Evolutionary conservation across 2,888 invertebrate species (phyloP).

Genomic region (Drosophila longiperda): DNA sequence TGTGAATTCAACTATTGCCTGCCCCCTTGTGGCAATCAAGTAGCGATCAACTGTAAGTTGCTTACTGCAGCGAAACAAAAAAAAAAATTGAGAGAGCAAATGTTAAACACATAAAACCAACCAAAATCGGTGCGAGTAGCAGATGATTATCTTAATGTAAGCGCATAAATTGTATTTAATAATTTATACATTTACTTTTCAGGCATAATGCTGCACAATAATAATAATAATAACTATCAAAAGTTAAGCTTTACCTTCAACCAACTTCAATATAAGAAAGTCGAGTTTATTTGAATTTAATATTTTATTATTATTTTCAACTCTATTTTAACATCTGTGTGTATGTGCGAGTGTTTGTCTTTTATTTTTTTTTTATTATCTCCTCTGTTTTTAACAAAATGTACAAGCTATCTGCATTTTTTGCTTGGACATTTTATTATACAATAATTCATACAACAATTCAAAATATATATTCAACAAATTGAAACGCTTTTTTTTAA

Average conservation of each 20-base stretch:
- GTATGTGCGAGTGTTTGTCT: too few species aligned
- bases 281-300: neutral
- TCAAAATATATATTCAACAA: too few species aligned
- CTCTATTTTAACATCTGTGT: neutral
- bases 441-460: neutral
- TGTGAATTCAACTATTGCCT: constrained; percentile 4
- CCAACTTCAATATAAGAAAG: too few species aligned
- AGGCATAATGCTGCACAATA: neutral
- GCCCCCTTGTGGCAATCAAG: constrained; percentile 4
- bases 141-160: neutral
- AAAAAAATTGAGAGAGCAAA: neutral
- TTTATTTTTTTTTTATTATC: neutral
- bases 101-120: neutral
- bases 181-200: neutral
- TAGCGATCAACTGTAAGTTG: constrained; percentile 10
- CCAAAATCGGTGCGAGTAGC: neutral
- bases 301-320: neutral
- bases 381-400: neutral
- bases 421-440: neutral
- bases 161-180: neutral
- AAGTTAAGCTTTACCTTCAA: neutral
- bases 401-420: neutral
- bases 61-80: neutral
- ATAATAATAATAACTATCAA: neutral
- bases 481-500: neutral